These are phyloP conservation scores for Caenorhabditis sinica DNA, from an alignment of 2,888 invertebrate species.

Conservation along the genomic window DNA sequence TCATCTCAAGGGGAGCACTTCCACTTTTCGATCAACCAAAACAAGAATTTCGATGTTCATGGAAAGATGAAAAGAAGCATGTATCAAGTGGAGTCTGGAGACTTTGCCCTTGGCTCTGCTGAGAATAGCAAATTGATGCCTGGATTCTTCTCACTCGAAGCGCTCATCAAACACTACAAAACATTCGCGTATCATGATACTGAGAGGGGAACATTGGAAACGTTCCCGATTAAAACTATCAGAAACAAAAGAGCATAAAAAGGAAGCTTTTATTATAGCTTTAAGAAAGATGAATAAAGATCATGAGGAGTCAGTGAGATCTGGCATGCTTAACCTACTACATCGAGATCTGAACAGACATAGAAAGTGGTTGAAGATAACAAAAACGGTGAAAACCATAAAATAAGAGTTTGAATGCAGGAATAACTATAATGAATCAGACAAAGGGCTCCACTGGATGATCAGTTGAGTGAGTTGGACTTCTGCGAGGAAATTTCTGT, in stretches of 20 bases:
- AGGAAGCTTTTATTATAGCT: neutral
- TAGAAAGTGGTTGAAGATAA: too few relatives aligned
- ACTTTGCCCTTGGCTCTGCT: neutral
- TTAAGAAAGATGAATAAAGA: neutral
- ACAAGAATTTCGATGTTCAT: constrained; percentile 10
- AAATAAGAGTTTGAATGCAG: too few relatives aligned
- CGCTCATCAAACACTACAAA: constrained; percentile 48
- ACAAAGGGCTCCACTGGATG: too few relatives aligned
- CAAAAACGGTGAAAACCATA: too few relatives aligned
- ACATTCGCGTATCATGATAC: constrained; percentile 51
- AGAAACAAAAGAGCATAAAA: neutral
- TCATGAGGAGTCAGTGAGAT: neutral
- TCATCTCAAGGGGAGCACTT: constrained; percentile 21
- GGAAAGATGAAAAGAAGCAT: constrained; percentile 14
- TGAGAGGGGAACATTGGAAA: constrained; percentile 33
- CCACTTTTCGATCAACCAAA: constrained; percentile 39
- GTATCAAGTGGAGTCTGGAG: constrained; percentile 43
- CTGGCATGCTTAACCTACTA: neutral
- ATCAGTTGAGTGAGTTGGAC: neutral
- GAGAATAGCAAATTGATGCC: neutral
- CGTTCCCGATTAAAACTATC: constrained; percentile 31
- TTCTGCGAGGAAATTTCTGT: neutral
- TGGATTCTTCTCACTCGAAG: constrained; percentile 38
- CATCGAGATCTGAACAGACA: neutral
- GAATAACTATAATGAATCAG: too few relatives aligned